phyloP scores from a whole-genome alignment of 2,797 vertebrate genomes.

The Urosaurus nigricauda region DNA sequence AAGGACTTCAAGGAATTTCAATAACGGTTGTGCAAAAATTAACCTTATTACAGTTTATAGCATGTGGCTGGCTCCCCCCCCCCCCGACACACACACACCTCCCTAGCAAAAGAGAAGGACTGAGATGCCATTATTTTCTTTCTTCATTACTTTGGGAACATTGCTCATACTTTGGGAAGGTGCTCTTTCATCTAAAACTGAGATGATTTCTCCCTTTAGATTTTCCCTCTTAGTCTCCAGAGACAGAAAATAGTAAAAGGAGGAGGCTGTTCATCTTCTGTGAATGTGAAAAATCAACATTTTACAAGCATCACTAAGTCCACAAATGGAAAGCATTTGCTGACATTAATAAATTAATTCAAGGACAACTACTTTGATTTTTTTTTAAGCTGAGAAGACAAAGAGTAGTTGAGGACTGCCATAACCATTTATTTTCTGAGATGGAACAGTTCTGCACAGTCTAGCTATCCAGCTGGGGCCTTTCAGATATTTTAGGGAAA shows the following conservation, averaged over 20 bases:
- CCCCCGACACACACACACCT: not conserved
- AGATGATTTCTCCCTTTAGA: slow-evolving; percentile 23
- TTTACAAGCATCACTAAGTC: not conserved
- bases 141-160: slow-evolving; percentile 39
- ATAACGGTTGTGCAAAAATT: not conserved
- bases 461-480: not conserved
- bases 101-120: slow-evolving; percentile 15
- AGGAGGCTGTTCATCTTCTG: slow-evolving; percentile 19
- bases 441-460: not conserved
- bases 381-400: not conserved
- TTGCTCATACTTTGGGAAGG: slow-evolving; percentile 32
- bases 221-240: slow-evolving; percentile 39
- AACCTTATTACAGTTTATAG: not conserved
- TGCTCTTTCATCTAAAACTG: slow-evolving; percentile 28
- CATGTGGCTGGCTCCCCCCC: not conserved
- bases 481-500: not conserved
- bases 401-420: not conserved
- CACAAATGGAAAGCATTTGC: not conserved
- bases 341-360: not conserved
- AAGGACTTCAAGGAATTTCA: not conserved
- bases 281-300: not conserved
- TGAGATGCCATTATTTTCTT: not conserved
- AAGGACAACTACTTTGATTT: not conserved
- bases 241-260: slow-evolving; percentile 40
- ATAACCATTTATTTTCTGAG: not conserved